Evolutionary conservation across 2,888 invertebrate genomes (phyloP).

Genomic region (Eudemis profundana): DNA sequence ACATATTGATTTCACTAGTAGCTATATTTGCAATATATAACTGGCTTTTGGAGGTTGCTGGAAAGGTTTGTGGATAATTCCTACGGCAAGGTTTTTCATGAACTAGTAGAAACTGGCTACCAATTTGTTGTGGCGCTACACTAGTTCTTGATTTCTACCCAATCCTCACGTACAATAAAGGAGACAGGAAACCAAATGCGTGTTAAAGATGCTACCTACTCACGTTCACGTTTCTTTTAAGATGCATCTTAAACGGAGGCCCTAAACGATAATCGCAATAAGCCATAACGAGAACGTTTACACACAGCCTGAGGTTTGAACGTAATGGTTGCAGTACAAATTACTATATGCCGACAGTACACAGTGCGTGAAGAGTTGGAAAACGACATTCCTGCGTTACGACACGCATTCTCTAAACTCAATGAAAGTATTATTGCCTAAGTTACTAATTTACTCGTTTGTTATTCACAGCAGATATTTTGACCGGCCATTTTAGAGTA

Average conservation of each 20-base stretch:
- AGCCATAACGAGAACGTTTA: background rate
- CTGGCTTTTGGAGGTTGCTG: background rate
- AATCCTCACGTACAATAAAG: too few species aligned
- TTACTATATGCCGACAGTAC: conserved; percentile 34
- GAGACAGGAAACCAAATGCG: too few species aligned
- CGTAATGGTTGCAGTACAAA: conserved; percentile 41
- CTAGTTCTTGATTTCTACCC: too few species aligned
- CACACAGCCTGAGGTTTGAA: conserved; percentile 22
- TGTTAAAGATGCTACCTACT: too few species aligned
- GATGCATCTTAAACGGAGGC: background rate
- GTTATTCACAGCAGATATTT: too few species aligned
- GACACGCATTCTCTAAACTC: conserved; percentile 31
- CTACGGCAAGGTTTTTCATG: too few species aligned
- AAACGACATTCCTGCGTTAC: conserved; percentile 46
- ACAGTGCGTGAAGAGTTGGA: conserved; percentile 42
- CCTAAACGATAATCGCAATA: background rate
- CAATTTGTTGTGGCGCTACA: too few species aligned
- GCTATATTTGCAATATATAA: conserved; percentile 10
- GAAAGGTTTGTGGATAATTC: background rate
- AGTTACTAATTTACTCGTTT: too few species aligned
- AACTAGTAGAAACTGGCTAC: background rate
- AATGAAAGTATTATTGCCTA: conserved; percentile 5
- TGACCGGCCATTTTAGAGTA: too few species aligned
- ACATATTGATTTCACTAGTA: conserved; percentile 15
- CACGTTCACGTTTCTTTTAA: too few species aligned